Percentiles rank a stretch among this genome's conserved stretches.
These are phyloP conservation scores for Drosophila subquinaria DNA, from an alignment of 2,888 invertebrate species.

Conservation along the genomic window DNA sequence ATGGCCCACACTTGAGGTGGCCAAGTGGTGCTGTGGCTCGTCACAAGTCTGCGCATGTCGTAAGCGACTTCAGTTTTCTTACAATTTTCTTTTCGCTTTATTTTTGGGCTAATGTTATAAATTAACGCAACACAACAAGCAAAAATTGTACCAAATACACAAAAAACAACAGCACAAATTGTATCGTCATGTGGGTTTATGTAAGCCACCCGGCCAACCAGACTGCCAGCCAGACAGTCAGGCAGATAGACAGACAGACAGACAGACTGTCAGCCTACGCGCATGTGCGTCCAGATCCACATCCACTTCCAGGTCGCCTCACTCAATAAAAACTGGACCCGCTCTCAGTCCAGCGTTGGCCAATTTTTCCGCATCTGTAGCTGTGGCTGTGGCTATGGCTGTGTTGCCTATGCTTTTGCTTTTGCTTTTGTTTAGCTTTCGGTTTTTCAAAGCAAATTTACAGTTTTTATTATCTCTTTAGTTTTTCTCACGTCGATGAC, in stretches of 20 bases:
- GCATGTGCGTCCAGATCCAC: conserved; percentile 63
- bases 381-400: conserved; percentile 22
- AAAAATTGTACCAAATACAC: conserved; percentile 50
- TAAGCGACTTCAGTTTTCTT: conserved; percentile 64
- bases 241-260: conserved; percentile 14
- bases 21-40: conserved; percentile 47
- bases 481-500: conserved; percentile 61
- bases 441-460: conserved; percentile 29
- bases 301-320: conserved; percentile 67
- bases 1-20: conserved; percentile 49
- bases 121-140: conserved; percentile 64
- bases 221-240: conserved; percentile 23
- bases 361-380: conserved; percentile 74
- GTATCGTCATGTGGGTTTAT: conserved; percentile 70
- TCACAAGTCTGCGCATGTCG: conserved; percentile 60
- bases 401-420: conserved; percentile 12
- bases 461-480: conserved; percentile 35
- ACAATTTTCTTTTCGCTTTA: conserved; percentile 55
- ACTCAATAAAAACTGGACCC: conserved; percentile 26
- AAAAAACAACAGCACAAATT: conserved; percentile 47
- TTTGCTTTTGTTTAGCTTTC: conserved; percentile 47
- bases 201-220: conserved; percentile 59
- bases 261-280: conserved; percentile 60
- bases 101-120: conserved; percentile 67
- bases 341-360: conserved; percentile 41